Percentiles rank a stretch among this genome's conserved stretches.
These are phyloP conservation scores for Crypturellus undulatus DNA, from an alignment of 2,113 vertebrate species.

Conservation along the genomic window DNA sequence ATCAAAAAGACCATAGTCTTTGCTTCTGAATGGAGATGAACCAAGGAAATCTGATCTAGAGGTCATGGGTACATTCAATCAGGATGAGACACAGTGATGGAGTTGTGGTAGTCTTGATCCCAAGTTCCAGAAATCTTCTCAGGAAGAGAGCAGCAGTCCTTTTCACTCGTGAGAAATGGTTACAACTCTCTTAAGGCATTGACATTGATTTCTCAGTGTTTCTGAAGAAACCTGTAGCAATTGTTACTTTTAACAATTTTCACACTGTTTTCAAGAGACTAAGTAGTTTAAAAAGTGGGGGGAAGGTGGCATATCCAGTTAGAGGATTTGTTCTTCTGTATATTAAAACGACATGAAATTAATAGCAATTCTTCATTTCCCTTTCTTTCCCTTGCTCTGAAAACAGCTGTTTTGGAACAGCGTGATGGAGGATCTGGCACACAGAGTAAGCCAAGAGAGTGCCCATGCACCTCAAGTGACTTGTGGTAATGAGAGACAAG, in stretches of 20 bases:
- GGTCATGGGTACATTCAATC: not conserved
- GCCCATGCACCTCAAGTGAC: not conserved
- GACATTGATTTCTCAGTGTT: not conserved
- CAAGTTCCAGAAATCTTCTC: not conserved
- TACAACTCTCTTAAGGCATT: not conserved
- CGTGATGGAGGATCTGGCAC: not conserved
- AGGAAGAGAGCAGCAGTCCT: not conserved
- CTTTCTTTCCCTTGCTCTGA: not conserved
- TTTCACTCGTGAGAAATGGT: not conserved
- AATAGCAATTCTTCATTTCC: no score
- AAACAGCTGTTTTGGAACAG: not conserved
- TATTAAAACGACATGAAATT: not conserved
- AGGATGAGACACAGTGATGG: not conserved
- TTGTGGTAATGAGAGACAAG: fast-evolving
- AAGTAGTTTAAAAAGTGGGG: not conserved
- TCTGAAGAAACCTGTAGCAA: not conserved
- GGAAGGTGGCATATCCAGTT: not conserved
- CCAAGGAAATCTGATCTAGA: not conserved
- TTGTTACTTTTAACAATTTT: not conserved
- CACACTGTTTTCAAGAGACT: not conserved
- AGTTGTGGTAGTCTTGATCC: not conserved
- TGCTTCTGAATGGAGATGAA: not conserved
- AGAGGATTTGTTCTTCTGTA: not conserved
- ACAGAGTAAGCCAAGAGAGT: not conserved
- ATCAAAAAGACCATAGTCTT: not conserved